Base-by-base conservation (phyloP, 2,797 vertebrate genomes). In the Lacerta agilis region DNA sequence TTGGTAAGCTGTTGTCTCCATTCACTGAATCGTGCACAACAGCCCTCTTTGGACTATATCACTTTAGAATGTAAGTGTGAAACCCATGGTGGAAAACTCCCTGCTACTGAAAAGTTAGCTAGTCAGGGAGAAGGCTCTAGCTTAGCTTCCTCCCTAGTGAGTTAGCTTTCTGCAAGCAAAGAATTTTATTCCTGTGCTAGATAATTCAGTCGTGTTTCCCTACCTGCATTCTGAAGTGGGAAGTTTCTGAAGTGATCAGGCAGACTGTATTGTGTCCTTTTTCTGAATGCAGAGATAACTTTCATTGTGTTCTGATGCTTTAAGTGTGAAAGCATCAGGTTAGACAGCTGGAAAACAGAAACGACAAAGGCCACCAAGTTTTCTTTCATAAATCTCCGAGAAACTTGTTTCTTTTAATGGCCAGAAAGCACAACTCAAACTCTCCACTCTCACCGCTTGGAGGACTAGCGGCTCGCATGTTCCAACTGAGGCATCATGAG, bases 371-470 rank as follows among this genome's bases (percentile, higher is more conserved):
- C 67, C 29, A 29, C 67, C 29, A 45, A 72, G 8, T 80, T 85
- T 69, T 8, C 55, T 80, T 9, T 75, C 29, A 45, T 29, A 64
- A 18, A 73, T 67, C 41, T 49, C 41, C 29, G 67, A 43, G 29
- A 85, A 55, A 85, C 41, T 23, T 23, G 67, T 86, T 94, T 36
- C 0, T 11, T 79, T 84, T 93, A 89, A 80, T 0, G 0, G 0
- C 86, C 58, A 91, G 25, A 80, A 61, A 69, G 20, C 36, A 41
- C 72, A 80, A 64, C 83, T 91, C 83, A 87, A 61, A 90, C 76
- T 87, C 67, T n/a, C 77, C 66, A 38, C 71, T 78, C 85, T 4
- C 5, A 7, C 36, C 17, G 6, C 79, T 85, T 61, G 80, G 9
- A 0, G 80, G 72, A 81, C 84, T 58, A 58, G 4, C 83, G 72